These are phyloP conservation scores for Adrianichthys oophorus DNA, from an alignment of 2,797 vertebrate species.

Conservation along the genomic window DNA sequence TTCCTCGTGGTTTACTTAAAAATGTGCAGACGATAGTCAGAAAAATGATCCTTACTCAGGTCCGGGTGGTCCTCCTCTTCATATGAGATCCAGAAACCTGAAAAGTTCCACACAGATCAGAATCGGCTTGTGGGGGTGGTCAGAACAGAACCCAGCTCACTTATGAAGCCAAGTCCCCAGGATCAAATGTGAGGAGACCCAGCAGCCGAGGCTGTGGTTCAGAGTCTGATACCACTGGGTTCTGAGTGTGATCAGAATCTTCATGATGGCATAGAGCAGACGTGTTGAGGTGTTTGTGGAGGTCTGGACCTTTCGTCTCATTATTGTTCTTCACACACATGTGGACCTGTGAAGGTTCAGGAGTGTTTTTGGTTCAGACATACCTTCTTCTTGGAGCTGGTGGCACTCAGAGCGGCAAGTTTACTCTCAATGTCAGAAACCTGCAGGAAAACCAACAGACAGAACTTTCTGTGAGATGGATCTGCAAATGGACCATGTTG, in stretches of 20 bases:
- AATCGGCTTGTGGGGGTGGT: no score
- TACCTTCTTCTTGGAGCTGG: conserved; percentile 82
- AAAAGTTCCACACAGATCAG: background rate
- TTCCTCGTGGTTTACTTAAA: background rate
- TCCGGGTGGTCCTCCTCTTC: conserved; percentile 63
- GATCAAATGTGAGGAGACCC: background rate
- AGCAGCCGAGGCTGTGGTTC: background rate
- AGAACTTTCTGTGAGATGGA: background rate
- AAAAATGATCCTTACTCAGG: conserved; percentile 45
- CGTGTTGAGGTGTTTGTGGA: background rate
- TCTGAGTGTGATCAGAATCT: background rate
- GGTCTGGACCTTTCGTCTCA: background rate
- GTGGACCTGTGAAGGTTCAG: background rate
- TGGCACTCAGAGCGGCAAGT: conserved; percentile 84
- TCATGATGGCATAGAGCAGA: no score
- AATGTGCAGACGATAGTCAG: background rate
- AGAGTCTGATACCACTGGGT: background rate
- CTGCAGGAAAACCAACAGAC: conserved; percentile 61
- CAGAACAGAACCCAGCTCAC: background rate
- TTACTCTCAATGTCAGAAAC: conserved; percentile 90
- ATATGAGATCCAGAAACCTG: conserved; percentile 66
- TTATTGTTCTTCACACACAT: background rate
- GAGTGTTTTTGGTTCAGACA: background rate
- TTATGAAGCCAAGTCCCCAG: background rate
- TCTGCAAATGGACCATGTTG: background rate